Base-by-base conservation (phyloP, 2,797 vertebrate species). In the Amphiprion clarkii region DNA sequence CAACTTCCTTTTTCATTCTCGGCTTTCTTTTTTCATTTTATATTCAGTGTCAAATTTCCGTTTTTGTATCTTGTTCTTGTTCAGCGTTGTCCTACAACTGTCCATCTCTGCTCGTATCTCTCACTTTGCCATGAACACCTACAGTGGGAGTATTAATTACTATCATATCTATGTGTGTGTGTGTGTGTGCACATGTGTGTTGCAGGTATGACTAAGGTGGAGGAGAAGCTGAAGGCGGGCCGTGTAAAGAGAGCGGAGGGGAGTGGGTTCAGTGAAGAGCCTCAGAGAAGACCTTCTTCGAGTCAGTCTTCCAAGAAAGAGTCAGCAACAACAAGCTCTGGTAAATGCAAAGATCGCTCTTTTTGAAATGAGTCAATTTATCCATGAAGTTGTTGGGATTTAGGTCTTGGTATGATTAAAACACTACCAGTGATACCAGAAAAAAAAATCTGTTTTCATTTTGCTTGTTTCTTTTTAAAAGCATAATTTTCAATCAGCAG, bases 211-310 rank as follows among this genome's bases (percentile, higher is more conserved):
- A 96, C 94, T 72, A 99, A 99, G 89, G 96, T 95, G 3, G 98
- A 99, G 83, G 98, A 99, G 87, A 99, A 98, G 82, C 94, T 97
- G 3, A 97, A 98, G 84, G 94, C 95, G 2, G 95, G 96, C 21
- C 95, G 96, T 16, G 94, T 84, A 17, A 98, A 97, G 93, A 96
- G 95, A 83, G 46, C 94, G 74, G 97, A 97, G 66, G 95, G 94
- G 29, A 84, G 57, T 66, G 54, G 82, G 55, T 90, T 89, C 76
- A 79, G 53, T 0, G 96, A 98, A 31, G 97, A 98, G 2, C 69
- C 93, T 62, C 95, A 96, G 79, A 98, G 94, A 88, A 98, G 96
- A 86, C 39, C 82, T 57, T 0, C 92, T 79, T 40, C 79, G 79
- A 70, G 82, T 88, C 67, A 89, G 54, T 79, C 91, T 53, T 81